Base-by-base conservation (phyloP, 2,797 vertebrate genomes). In the Neosilurus mollespiculum region DNA sequence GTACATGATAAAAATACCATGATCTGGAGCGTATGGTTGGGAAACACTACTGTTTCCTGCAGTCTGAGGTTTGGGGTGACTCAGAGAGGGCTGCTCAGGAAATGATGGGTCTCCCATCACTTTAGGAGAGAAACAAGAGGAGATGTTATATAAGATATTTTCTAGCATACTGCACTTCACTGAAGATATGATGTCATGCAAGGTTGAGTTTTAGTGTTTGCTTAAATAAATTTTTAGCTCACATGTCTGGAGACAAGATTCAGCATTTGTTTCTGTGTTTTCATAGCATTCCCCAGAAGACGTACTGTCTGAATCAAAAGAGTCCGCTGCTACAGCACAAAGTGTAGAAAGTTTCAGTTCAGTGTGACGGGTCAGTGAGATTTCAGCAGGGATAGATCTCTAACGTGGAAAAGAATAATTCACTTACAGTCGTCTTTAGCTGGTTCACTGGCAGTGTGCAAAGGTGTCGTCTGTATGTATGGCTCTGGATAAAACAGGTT, bases 221-320 rank as follows among this genome's bases (percentile, higher is more conserved):
- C 3, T 58, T 43, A 43, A 43, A 43, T 43, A 43, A 43, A 43
- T 43, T 51, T 76, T 76, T 67, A 37, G 51, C 85, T 75, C 49
- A 90, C 88, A 76, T 87, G 80, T 51, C 49, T 72, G 58, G 16
- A 66, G 62, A 76, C 53, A 54, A n/a, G 80, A 70, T 59, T 85
- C 78, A 9, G 11, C n/a, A 20, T 78, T 51, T 0, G 22, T 24
- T 56, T 67, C 77, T 7, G n/a, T 58, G 79, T 90, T 89, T 80
- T 89, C 58, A 73, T 90, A 91, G 54, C 61, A 87, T 56, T 88
- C 89, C 5, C 70, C 87, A 62, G 90, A 90, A 15, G 87, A 89
- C 1, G 87, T 87, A 76, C 90, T 90, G 62, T 81, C 85, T 43
- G 89, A 87, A 78, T 88, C 87, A 51, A 51, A 62, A 0, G 69